These are phyloP conservation scores for Poeciliopsis infans DNA, from an alignment of 2,797 vertebrate species.

Conservation along the genomic window DNA sequence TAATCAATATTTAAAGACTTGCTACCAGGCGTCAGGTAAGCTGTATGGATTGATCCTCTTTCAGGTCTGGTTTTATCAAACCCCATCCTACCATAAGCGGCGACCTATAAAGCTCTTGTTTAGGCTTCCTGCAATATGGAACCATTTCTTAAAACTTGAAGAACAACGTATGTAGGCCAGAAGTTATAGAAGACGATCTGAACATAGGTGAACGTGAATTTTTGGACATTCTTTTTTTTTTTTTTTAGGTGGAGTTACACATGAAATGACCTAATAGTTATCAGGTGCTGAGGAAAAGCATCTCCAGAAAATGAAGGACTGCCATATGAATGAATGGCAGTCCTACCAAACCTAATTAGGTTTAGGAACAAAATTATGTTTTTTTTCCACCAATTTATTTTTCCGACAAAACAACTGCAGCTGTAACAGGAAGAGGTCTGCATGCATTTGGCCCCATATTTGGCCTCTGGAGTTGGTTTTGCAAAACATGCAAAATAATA, in stretches of 20 bases:
- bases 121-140: neutral
- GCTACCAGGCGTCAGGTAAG: conserved; percentile 2
- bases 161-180: neutral
- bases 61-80: conserved; percentile 6
- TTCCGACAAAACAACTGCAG: neutral
- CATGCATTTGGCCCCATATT: neutral
- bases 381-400: neutral
- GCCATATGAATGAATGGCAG: neutral
- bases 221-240: neutral
- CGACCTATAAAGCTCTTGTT: neutral
- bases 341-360: neutral
- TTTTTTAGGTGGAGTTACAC: neutral
- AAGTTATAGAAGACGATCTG: neutral
- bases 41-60: neutral
- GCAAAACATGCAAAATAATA: neutral
- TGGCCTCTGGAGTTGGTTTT: neutral
- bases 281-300: neutral
- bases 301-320: neutral
- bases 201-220: neutral
- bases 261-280: neutral
- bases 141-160: neutral
- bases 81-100: neutral
- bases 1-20: conserved; percentile 25
- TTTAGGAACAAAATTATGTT: neutral
- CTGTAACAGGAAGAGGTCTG: neutral